Evolutionary conservation across 2,797 vertebrate genomes (phyloP), one percentile per base, ranked within the genome.

Genomic region (Octomys mimax): DNA sequence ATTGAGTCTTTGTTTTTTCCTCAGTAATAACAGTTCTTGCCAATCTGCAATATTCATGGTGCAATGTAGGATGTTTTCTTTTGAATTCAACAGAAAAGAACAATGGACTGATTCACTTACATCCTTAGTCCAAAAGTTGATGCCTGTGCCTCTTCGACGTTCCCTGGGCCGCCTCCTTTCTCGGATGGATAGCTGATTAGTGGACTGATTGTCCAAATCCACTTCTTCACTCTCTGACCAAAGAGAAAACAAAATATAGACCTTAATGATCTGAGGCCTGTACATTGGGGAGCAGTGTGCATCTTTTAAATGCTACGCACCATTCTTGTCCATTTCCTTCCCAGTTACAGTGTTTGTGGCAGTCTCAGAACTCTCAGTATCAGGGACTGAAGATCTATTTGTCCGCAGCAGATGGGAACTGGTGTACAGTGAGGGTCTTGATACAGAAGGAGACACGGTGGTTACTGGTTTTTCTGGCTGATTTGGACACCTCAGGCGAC

Each of bases 171-270:
- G 98, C 54, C 98, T 97, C 80, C 98, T 98, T 84, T 98, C 99
- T 22, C 98, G 98, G 77, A 97, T 75, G 0, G 98, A 98, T n/a
- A 98, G 98, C 28, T 98, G 98, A 80, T 78, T 97, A 5, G 93
- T 92, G 54, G 98, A 97, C 94, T 98, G 96, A 36, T 99, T 98
- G 0, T 98, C 98, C 79, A 98, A 57, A 28, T 97, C 98, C 64
- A 98, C 99, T 95, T 98, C 98, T 96, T 98, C 98, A 42, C 95
- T 97, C 75, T 98, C 98, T 99, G 94, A 49, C 39, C 95, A 98
- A 97, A 97, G 87, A 97, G 1, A 95, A 96, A 87, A 93, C 26
- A 92, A 62, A 78, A 64, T 7, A 28, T 1, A 9, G 9, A 21
- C 21, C 82, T 96, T 83, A 79, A 82, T 57, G 46, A 57, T 12